Conservation (phyloP, 2,888 invertebrate genomes). For the Plebejus argus region DNA sequence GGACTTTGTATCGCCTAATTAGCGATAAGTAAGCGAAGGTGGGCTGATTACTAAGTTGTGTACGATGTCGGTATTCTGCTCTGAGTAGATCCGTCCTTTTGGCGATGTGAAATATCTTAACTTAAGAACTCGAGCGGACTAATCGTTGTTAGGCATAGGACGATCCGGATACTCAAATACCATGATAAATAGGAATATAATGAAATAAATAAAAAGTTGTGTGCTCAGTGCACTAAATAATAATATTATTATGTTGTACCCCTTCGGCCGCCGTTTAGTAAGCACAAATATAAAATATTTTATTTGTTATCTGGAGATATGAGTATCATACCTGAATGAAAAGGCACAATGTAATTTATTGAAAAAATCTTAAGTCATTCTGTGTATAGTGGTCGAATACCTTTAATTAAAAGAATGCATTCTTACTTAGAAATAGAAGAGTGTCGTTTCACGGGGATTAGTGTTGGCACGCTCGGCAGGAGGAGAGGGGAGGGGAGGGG, state of each 20-base stretch:
- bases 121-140: not conserved
- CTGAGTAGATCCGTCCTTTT: not conserved
- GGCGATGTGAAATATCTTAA: not conserved
- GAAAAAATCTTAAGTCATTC: not conserved
- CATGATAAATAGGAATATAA: not conserved
- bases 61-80: not conserved
- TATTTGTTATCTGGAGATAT: too few species aligned
- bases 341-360: not conserved
- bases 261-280: too few species aligned
- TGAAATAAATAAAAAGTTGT: not conserved
- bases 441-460: conserved; percentile 4
- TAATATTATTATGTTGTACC: too few species aligned
- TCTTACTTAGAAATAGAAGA: not conserved
- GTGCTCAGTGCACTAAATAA: too few species aligned
- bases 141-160: too few species aligned
- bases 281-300: too few species aligned
- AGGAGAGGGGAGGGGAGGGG: not conserved
- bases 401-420: not conserved
- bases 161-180: too few species aligned
- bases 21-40: conserved; percentile 28
- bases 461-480: conserved; percentile 3
- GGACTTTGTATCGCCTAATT: conserved; percentile 32
- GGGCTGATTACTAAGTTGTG: conserved; percentile 27
- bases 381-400: not conserved
- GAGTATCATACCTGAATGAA: too few species aligned